These are phyloP conservation scores for Suncus etruscus DNA, from an alignment of 2,113 vertebrate species.

Conservation along the genomic window DNA sequence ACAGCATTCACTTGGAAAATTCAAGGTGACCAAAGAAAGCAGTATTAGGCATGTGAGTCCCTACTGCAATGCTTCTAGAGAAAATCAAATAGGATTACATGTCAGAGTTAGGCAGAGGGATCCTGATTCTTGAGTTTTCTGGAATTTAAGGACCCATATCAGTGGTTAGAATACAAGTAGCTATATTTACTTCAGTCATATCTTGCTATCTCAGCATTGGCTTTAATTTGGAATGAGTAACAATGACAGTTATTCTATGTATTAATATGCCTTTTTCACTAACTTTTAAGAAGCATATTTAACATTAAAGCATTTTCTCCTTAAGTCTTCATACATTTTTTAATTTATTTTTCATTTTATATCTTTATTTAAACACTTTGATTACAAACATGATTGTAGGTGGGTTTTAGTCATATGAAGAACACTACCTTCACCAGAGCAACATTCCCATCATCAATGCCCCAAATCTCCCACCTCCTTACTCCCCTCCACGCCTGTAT, in stretches of 20 bases:
- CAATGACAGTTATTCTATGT: neutral
- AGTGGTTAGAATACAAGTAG: neutral
- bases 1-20: neutral
- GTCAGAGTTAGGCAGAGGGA: neutral
- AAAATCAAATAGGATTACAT: neutral
- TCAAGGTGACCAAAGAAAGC: neutral
- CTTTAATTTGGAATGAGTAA: constrained; percentile 28
- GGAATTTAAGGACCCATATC: neutral
- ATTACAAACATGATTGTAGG: too few species aligned
- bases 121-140: neutral
- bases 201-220: neutral
- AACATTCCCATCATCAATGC: too few species aligned
- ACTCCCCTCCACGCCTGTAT: too few species aligned
- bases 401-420: too few species aligned
- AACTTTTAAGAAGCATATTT: neutral
- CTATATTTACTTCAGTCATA: neutral
- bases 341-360: too few species aligned
- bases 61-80: neutral
- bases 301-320: neutral
- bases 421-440: too few species aligned
- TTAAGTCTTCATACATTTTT: too few species aligned
- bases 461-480: too few species aligned
- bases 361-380: too few species aligned
- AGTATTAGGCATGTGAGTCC: neutral
- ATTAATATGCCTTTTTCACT: neutral